Conservation (phyloP, 2,113 vertebrate species). For the Progne subis region DNA sequence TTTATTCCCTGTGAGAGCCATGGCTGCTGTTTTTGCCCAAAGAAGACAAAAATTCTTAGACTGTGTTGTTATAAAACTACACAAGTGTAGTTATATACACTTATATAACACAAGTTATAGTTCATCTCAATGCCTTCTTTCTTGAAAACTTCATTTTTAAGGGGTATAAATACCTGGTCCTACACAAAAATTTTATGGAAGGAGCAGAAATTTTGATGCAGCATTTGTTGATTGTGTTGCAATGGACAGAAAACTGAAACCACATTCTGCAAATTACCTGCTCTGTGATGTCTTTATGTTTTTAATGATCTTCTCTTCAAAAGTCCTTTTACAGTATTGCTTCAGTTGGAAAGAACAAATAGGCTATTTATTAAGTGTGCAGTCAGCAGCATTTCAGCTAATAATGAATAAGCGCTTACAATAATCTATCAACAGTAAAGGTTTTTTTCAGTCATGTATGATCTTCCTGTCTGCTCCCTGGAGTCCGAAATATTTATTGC, state of each 20-base stretch:
- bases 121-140: background rate
- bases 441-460: conserved; percentile 49
- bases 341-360: conserved; percentile 62
- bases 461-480: conserved; percentile 69
- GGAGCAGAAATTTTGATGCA: conserved; percentile 16
- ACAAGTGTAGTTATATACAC: background rate
- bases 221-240: conserved; percentile 46
- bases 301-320: conserved; percentile 50
- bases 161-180: background rate
- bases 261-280: conserved; percentile 21
- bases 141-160: background rate
- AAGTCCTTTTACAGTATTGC: conserved; percentile 34
- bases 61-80: background rate
- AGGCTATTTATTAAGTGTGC: conserved; percentile 65
- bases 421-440: conserved; percentile 65
- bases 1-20: background rate
- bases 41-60: background rate
- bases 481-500: conserved; percentile 67
- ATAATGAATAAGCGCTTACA: conserved; percentile 64
- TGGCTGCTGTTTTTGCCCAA: background rate
- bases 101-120: background rate
- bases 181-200: background rate
- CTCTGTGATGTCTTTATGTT: conserved; percentile 36
- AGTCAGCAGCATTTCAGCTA: conserved; percentile 58
- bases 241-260: conserved; percentile 33